Base-by-base conservation (phyloP, 2,888 invertebrate genomes). In the Morpho helenor region DNA sequence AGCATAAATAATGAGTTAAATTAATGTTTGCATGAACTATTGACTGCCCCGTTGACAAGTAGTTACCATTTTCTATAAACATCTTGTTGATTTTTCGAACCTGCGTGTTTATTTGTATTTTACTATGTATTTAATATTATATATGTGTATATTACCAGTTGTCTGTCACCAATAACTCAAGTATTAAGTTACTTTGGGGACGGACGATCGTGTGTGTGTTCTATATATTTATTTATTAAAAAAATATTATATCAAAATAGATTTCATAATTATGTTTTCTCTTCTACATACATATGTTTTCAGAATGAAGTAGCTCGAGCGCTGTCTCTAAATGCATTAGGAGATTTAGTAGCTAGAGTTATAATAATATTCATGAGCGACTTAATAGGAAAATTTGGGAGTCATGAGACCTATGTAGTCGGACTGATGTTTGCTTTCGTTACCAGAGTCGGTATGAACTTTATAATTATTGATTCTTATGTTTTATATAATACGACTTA, bases 301-400 rank as follows among this genome's bases (percentile, higher is more conserved):
- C 75, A 92, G 93, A 72, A 78, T 7, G 88, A 93, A 52, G 91
- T 93, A 0, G 93, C 95, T 0, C 77, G 89, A 51, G 91, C 94
- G 9, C 84, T 95, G 59, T 92, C 94, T 0, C 80, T 94, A 6
- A 90, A 91, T 8, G 93, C 93, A 2, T 87, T 92, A 0, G 93
- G 94, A 0, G 95, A 95, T 80, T 80, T 95, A 49, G 76, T 84
- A 0, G 92, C 93, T 3, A 91, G 94, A 61, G 80, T 93, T 39
- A 69, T 92, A n/a, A 80, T 94, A 3, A 92, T 93, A 8, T 63
- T 92, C 16, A 79, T 92, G 39, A 93, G 92, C 52, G 75, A 69
- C 73, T 93, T 62, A 82, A 88, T 74, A 68, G 87, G 60, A 0
- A 90, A 88, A 52, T 76, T 94, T 7, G 92, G 92, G 49, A 92